Conservation (phyloP, 2,113 vertebrate genomes). For the Phylloscopus whistleri region DNA sequence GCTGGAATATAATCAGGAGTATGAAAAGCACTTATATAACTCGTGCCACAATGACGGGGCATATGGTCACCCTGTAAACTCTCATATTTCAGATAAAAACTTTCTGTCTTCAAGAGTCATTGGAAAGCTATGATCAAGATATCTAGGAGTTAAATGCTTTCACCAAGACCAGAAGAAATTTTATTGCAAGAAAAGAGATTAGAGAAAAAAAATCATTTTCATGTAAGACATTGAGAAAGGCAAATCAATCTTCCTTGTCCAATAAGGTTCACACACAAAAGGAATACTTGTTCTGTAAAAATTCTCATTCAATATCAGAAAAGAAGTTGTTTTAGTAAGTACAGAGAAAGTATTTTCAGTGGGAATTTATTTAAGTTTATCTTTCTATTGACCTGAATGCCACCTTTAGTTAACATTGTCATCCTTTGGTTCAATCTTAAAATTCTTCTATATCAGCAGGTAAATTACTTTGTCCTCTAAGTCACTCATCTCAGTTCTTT, state of each 20-base stretch:
- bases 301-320: not conserved
- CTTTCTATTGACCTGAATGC: not conserved
- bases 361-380: not conserved
- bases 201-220: not conserved
- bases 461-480: not conserved
- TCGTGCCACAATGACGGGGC: not conserved
- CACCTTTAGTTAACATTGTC: not conserved
- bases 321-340: not conserved
- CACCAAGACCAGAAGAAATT: not conserved
- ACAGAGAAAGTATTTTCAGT: not conserved
- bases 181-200: not conserved
- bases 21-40: not conserved
- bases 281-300: not conserved
- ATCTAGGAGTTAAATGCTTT: not conserved
- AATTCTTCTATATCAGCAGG: not conserved
- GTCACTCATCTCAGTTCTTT: not conserved
- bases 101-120: not conserved
- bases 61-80: not conserved
- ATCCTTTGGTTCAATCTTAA: not conserved
- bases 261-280: not conserved
- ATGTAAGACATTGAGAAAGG: not conserved
- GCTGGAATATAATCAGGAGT: not conserved
- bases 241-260: conserved; percentile 3
- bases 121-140: not conserved
- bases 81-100: not conserved